Conservation (phyloP, 2,888 invertebrate genomes). For the Rhagophthalmus giganteus region DNA sequence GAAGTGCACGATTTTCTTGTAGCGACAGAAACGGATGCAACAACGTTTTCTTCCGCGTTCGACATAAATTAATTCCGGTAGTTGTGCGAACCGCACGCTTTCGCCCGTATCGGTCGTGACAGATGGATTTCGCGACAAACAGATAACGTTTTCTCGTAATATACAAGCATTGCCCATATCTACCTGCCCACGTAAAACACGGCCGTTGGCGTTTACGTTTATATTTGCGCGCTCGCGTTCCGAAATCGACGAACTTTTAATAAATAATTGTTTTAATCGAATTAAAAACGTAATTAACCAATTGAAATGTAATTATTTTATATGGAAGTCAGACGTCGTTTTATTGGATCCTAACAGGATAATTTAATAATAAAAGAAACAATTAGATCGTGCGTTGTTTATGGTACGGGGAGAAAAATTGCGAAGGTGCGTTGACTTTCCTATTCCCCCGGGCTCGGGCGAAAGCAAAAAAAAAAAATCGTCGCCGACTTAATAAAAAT, state of each 20-base stretch:
- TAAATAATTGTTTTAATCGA: conserved; percentile 45
- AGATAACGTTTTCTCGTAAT: too few species aligned
- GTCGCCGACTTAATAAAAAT: conserved; percentile 8
- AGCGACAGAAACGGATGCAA: not conserved
- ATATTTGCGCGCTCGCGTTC: not conserved
- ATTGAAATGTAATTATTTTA: conserved; percentile 52
- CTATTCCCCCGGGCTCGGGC: too few species aligned
- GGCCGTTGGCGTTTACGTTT: too few species aligned
- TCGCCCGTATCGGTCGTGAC: too few species aligned
- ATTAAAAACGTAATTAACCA: conserved; percentile 52
- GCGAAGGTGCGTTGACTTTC: conserved; percentile 25
- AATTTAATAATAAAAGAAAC: conserved; percentile 42
- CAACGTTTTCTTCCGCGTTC: too few species aligned
- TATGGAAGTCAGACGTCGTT: conserved; percentile 36
- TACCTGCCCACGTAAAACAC: too few species aligned
- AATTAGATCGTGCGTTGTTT: conserved; percentile 35
- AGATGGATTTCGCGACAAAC: too few species aligned
- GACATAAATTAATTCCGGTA: too few species aligned
- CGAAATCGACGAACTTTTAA: conserved; percentile 15
- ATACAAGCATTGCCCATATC: too few species aligned
- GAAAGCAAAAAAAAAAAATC: too few species aligned
- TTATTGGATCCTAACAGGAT: conserved; percentile 35
- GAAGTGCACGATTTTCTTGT: too few species aligned
- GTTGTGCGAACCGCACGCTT: conserved; percentile 19
- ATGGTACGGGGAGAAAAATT: conserved; percentile 25